Evolutionary conservation across 2,888 invertebrate species (phyloP).

Genomic region (Dastarcus helophoroides): DNA sequence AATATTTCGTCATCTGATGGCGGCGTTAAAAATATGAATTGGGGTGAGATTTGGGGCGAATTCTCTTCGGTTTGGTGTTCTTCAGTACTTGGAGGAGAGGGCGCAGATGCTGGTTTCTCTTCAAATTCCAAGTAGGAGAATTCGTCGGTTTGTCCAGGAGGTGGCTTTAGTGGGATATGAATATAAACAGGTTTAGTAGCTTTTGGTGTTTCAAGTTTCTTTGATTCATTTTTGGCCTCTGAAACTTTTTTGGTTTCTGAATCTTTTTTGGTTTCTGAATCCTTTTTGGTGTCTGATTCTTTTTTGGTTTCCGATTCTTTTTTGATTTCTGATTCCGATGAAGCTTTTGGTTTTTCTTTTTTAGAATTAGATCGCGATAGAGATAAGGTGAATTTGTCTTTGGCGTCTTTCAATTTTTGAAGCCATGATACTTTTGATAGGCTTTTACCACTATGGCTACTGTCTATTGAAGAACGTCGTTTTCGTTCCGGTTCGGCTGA

Average conservation of each 20-base stretch:
- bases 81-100: slow-evolving; percentile 2
- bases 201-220: slow-evolving; percentile 5
- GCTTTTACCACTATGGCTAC: slow-evolving; percentile 28
- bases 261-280: slow-evolving; percentile 5
- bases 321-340: slow-evolving; percentile 6
- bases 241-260: slow-evolving; percentile 3
- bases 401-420: slow-evolving; percentile 29
- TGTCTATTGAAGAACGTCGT: slow-evolving; percentile 26
- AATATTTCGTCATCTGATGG: slow-evolving; percentile 36
- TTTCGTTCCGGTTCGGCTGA: slow-evolving; percentile 28
- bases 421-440: slow-evolving; percentile 25
- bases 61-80: slow-evolving; percentile 5
- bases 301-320: slow-evolving; percentile 12
- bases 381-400: slow-evolving; percentile 28
- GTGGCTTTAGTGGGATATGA: slow-evolving; percentile 35
- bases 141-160: slow-evolving; percentile 32
- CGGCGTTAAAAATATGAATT: slow-evolving; percentile 33
- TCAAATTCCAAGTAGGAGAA: slow-evolving; percentile 32
- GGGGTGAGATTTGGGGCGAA: slow-evolving; percentile 17
- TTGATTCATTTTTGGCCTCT: not conserved
- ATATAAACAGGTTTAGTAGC: slow-evolving; percentile 23
- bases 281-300: slow-evolving; percentile 11
- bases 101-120: slow-evolving; percentile 14
- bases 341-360: slow-evolving; percentile 8
- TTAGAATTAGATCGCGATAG: slow-evolving; percentile 14